Evolutionary conservation across 2,888 invertebrate genomes (phyloP), one percentile per base, ranked within the genome.

Genomic region (Panzeria rudis): DNA sequence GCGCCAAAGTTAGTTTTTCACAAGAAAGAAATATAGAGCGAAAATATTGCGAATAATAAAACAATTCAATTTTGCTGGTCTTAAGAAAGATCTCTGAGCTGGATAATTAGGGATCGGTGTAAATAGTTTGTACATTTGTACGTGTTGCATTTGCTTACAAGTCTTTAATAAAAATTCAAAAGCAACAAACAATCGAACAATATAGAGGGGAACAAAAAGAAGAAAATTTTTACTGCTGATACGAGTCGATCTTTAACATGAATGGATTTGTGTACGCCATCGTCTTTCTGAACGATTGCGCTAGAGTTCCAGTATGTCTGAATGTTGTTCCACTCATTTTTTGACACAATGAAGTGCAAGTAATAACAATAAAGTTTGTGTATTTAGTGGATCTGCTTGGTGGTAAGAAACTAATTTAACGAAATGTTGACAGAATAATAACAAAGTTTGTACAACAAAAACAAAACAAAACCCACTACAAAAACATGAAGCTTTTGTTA

Each of bases 381-480:
- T 82, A 85, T 85, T 85, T 85, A 85, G 78, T 85, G 75, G 85
- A 85, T 85, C 82, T 79, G 78, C 75, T 85, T 71, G 78, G 85
- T 85, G 82, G 85, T 79, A 85, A 85, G 78, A 85, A 85, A 85
- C 85, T 85, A 85, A 85, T 85, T 85, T 85, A 85, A 82, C 82
- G 82, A 85, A 85, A 82, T 85, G 85, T 79, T 85, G 85, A 85
- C 85, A 75, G 78, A 82, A 85, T 85, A 85, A 85, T 79, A 85
- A 85, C 82, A 85, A 85, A 85, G 72, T 69, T 77, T 69, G 32
- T 38, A 38, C 54, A 66, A 72, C 38, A 59, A 69, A 75, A 72
- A 25, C 1, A 69, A 32, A 68, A 61, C 59, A 81, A 29, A 73
- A 29, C 20, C 9, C 59, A 69, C 44, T 41, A 66, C 66, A 66